phyloP scores from a whole-genome alignment of 2,797 vertebrate species.

The Euthynnus affinis region DNA sequence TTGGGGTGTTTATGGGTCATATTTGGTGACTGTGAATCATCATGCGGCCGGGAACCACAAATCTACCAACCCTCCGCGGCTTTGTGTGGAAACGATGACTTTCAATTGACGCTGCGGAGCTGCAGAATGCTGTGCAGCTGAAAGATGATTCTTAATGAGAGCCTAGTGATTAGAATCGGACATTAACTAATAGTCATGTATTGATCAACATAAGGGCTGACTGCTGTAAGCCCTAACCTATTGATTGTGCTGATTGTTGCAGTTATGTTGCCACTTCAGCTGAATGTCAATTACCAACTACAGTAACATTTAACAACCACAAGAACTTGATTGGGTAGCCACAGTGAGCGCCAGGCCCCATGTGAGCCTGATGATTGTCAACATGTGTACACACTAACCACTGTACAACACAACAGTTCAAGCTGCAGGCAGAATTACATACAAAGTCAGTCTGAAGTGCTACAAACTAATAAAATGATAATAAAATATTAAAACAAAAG shows the following conservation, averaged over 20 bases:
- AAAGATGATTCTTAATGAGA: background rate
- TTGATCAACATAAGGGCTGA: constrained; percentile 1
- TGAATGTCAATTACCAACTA: background rate
- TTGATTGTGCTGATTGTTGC: constrained; percentile 20
- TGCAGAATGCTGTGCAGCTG: background rate
- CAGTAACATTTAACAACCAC: background rate
- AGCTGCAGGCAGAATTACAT: background rate
- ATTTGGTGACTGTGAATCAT: constrained; percentile 2
- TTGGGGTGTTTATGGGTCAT: background rate
- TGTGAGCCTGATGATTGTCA: too few species aligned
- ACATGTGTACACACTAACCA: background rate
- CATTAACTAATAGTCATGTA: constrained; percentile 6
- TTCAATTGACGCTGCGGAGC: background rate
- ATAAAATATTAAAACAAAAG: background rate
- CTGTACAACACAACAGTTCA: background rate
- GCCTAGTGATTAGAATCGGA: background rate
- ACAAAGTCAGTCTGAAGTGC: background rate
- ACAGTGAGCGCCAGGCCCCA: background rate
- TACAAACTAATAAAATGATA: background rate
- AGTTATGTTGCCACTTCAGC: background rate
- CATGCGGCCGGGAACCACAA: background rate
- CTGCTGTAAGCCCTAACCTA: constrained; percentile 1
- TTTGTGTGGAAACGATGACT: background rate
- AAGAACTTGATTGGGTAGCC: background rate
- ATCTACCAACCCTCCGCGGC: background rate